Percentiles rank a stretch among this genome's conserved stretches.
These are phyloP conservation scores for Drosophila diplacantha DNA, from an alignment of 2,888 invertebrate species.

Conservation along the genomic window DNA sequence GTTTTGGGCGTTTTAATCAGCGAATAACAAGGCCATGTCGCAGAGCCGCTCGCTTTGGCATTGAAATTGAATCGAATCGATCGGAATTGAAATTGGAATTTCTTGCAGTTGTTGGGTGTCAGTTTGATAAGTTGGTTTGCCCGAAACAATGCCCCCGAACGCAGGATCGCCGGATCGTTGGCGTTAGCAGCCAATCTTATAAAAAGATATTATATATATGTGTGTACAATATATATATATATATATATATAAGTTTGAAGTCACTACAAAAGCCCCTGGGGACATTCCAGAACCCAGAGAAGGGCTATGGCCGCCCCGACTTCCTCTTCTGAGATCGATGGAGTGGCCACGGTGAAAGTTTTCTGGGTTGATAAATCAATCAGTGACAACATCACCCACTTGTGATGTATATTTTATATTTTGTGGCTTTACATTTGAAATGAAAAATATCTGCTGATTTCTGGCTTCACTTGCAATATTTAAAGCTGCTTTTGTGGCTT, in stretches of 20 bases:
- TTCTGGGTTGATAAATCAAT: conserved; percentile 32
- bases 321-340: conserved; percentile 1
- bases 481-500: background rate
- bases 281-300: conserved; percentile 9
- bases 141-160: conserved; percentile 59
- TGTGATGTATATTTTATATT: background rate
- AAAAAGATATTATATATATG: background rate
- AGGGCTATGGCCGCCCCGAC: too few species aligned
- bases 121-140: conserved; percentile 73
- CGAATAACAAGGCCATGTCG: conserved; percentile 47
- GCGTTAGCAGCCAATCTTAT: conserved; percentile 40
- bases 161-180: conserved; percentile 4
- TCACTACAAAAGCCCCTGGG: conserved; percentile 9
- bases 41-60: conserved; percentile 9
- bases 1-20: conserved; percentile 59
- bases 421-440: too few species aligned
- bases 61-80: conserved; percentile 33
- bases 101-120: conserved; percentile 76
- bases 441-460: background rate
- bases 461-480: background rate
- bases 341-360: conserved; percentile 2
- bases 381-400: conserved; percentile 25
- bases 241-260: conserved; percentile 1
- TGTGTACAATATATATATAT: background rate
- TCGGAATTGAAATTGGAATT: conserved; percentile 74